These are phyloP conservation scores for Hepsetus odoe DNA, from an alignment of 2,113 vertebrate species.

Conservation along the genomic window DNA sequence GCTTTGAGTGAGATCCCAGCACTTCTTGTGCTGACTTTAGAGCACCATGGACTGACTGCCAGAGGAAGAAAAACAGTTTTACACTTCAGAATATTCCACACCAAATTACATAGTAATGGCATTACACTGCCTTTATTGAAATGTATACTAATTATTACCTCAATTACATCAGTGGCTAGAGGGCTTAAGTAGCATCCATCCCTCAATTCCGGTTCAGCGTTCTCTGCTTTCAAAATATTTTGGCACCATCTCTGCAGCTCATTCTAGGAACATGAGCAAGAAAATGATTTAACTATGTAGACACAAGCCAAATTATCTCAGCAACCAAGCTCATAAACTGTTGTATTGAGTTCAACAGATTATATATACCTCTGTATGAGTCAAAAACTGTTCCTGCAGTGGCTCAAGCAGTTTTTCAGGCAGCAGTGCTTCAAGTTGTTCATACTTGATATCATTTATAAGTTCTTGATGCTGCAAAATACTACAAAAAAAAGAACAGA, in stretches of 20 bases:
- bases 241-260: slow-evolving; percentile 63
- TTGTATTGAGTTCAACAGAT: too few relatives aligned
- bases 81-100: not conserved
- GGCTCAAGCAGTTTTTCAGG: slow-evolving; percentile 62
- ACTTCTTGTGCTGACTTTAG: slow-evolving; percentile 65
- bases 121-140: not conserved
- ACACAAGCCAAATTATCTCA: not conserved
- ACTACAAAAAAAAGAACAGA: slow-evolving; percentile 69
- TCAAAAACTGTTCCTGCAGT: slow-evolving; percentile 80
- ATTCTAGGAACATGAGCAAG: slow-evolving; percentile 40
- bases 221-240: slow-evolving; percentile 73
- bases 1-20: slow-evolving; percentile 51
- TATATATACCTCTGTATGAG: slow-evolving; percentile 77
- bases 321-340: not conserved
- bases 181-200: slow-evolving; percentile 78
- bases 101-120: not conserved
- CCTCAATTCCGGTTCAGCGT: slow-evolving; percentile 67
- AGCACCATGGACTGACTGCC: slow-evolving; percentile 72
- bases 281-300: not conserved
- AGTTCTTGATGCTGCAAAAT: slow-evolving; percentile 75
- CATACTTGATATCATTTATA: slow-evolving; percentile 64
- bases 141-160: slow-evolving; percentile 73
- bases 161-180: slow-evolving; percentile 83
- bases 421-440: slow-evolving; percentile 78
- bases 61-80: not conserved